A percentile compares a stretch with the other conserved stretches of the same genome.
phyloP scores from a whole-genome alignment of 2,797 vertebrate genomes.

The Gallirallus australis region DNA sequence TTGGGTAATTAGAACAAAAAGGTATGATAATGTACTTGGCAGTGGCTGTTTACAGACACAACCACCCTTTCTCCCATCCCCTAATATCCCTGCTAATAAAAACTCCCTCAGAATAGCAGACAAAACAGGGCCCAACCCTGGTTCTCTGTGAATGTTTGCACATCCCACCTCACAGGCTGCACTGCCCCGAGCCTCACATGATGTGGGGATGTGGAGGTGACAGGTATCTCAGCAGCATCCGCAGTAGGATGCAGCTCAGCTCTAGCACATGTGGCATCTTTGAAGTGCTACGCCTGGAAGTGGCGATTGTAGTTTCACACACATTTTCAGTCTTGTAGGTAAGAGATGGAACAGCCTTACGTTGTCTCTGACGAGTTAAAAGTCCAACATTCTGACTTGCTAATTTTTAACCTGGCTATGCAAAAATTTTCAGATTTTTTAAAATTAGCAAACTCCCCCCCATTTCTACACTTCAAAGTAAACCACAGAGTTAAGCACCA shows the following conservation, averaged over 20 bases:
- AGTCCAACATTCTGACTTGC: slow-evolving; percentile 44
- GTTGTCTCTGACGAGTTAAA: slow-evolving; percentile 12
- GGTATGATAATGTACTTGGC: not conserved
- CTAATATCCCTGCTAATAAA: not conserved
- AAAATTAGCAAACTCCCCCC: not conserved
- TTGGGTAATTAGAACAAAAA: not conserved
- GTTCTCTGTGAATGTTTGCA: not conserved
- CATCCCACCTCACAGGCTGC: not conserved
- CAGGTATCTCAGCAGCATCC: not conserved
- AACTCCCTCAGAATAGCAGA: not conserved
- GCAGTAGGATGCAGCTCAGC: not conserved
- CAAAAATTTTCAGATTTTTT: not conserved
- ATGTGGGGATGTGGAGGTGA: not conserved
- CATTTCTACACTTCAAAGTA: not conserved
- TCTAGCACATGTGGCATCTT: not conserved
- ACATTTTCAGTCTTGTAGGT: not conserved
- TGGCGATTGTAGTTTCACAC: not conserved
- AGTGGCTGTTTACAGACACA: not conserved
- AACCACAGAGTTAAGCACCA: slow-evolving; percentile 24
- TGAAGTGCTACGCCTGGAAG: not conserved
- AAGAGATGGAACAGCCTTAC: not conserved
- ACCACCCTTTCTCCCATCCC: not conserved
- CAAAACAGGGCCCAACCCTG: not conserved
- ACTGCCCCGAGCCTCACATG: not conserved
- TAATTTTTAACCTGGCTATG: slow-evolving; percentile 52